Percentiles rank a stretch among this genome's conserved stretches.
Conservation (phyloP, 2,113 vertebrate genomes). For the Dolichotis patagonum region DNA sequence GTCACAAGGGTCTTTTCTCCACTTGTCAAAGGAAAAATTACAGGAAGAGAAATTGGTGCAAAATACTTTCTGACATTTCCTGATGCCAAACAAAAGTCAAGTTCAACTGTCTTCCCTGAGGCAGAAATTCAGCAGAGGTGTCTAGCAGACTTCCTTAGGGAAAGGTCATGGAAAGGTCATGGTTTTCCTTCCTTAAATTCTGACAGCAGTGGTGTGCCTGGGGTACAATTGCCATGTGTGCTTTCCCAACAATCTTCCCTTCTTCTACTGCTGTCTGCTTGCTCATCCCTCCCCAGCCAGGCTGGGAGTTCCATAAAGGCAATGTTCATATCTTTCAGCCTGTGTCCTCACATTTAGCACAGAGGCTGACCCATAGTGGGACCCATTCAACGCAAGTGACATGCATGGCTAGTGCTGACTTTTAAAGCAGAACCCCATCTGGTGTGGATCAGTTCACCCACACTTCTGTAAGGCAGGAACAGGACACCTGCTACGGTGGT, state of each 20-base stretch:
- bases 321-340: not conserved
- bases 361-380: not conserved
- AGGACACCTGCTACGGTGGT: not conserved
- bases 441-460: not conserved
- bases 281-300: accelerated
- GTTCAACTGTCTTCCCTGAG: not conserved
- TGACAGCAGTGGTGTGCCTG: accelerated
- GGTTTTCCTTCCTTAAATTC: not conserved
- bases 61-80: not conserved
- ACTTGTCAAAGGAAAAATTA: constrained; percentile 25
- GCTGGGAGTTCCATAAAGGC: not conserved
- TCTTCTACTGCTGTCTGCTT: not conserved
- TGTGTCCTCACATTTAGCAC: not conserved
- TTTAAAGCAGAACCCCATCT: constrained; percentile 1
- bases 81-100: not conserved
- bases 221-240: not conserved
- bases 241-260: not conserved
- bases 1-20: not conserved
- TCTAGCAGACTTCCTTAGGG: not conserved
- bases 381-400: constrained; percentile 5
- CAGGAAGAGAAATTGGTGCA: not conserved
- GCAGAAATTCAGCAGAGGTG: not conserved
- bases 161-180: accelerated
- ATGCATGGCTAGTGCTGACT: not conserved
- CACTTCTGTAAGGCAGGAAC: not conserved